phyloP scores from a whole-genome alignment of 2,797 vertebrate species.

The Poecilia picta region DNA sequence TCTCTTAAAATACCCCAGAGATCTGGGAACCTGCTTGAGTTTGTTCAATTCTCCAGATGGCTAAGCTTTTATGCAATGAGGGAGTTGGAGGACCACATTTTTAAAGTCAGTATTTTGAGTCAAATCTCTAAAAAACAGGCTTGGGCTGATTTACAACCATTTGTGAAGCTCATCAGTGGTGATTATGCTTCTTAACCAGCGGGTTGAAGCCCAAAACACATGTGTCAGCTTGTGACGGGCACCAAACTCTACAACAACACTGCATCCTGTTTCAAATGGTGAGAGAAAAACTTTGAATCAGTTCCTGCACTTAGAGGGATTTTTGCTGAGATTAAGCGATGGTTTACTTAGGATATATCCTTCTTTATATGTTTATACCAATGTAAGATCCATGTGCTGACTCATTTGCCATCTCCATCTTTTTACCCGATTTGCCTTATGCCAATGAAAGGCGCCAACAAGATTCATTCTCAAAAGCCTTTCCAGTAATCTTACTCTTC shows the following conservation, averaged over 20 bases:
- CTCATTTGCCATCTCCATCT: conserved; percentile 45
- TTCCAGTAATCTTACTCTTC: conserved; percentile 76
- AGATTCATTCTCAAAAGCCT: conserved; percentile 76
- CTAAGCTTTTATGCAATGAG: conserved; percentile 31
- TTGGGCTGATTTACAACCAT: conserved; percentile 30
- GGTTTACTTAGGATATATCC: conserved; percentile 53
- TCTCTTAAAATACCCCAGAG: conserved; percentile 57
- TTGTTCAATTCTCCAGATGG: conserved; percentile 62
- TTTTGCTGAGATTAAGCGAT: conserved; percentile 40
- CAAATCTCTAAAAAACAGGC: conserved; percentile 34
- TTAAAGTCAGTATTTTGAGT: conserved; percentile 26
- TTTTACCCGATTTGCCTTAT: conserved; percentile 68
- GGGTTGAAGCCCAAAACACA: conserved; percentile 34
- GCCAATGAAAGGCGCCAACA: conserved; percentile 71
- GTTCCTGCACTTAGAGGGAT: conserved; percentile 44
- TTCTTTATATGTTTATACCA: conserved; percentile 48
- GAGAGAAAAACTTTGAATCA: conserved; percentile 45
- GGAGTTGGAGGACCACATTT: conserved; percentile 29
- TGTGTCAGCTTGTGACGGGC: conserved; percentile 38
- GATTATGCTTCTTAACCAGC: conserved; percentile 43
- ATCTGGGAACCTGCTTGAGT: conserved; percentile 43
- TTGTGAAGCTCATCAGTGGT: conserved; percentile 51
- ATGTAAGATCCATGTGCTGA: conserved; percentile 45
- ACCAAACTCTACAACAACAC: conserved; percentile 28
- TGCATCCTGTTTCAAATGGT: conserved; percentile 28